A percentile compares a stretch with the other conserved stretches of the same genome.
Conservation (phyloP, 2,797 vertebrate species). For the Sus cebifrons region DNA sequence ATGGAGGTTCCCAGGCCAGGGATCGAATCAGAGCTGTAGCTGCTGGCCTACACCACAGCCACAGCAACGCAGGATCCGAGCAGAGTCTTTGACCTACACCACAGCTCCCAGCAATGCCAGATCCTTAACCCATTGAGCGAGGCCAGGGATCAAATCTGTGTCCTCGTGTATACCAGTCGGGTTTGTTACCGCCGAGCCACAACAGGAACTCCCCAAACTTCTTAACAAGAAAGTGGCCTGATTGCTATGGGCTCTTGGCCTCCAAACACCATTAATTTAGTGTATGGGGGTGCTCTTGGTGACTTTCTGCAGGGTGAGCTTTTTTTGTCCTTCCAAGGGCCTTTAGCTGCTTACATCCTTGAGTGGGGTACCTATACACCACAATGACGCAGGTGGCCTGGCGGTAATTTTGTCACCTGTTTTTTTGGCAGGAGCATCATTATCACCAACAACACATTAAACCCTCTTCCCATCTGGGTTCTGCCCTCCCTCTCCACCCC, state of each 20-base stretch:
- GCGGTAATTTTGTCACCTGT: background rate
- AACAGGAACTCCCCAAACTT: background rate
- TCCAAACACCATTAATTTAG: slow-evolving; percentile 6
- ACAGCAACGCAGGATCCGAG: too few species aligned
- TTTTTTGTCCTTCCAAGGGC: background rate
- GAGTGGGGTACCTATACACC: background rate
- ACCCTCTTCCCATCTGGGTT: background rate
- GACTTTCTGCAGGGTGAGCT: background rate
- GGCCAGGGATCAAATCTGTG: too few species aligned
- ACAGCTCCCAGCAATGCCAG: too few species aligned
- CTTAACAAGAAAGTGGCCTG: background rate
- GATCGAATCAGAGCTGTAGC: too few species aligned
- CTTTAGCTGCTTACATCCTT: background rate
- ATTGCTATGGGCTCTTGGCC: background rate
- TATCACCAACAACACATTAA: background rate
- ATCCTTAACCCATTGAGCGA: too few species aligned
- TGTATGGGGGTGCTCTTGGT: background rate
- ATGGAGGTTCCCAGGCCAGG: too few species aligned
- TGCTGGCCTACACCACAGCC: too few species aligned
- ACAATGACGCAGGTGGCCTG: background rate
- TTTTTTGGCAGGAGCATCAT: background rate
- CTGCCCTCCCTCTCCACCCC: background rate
- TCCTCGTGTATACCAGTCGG: too few species aligned
- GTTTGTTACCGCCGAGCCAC: too few species aligned
- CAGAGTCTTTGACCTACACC: too few species aligned